Evolutionary conservation across 2,888 invertebrate species (phyloP), one percentile per base, ranked within the genome.

Genomic region (Antheraea assamensis): DNA sequence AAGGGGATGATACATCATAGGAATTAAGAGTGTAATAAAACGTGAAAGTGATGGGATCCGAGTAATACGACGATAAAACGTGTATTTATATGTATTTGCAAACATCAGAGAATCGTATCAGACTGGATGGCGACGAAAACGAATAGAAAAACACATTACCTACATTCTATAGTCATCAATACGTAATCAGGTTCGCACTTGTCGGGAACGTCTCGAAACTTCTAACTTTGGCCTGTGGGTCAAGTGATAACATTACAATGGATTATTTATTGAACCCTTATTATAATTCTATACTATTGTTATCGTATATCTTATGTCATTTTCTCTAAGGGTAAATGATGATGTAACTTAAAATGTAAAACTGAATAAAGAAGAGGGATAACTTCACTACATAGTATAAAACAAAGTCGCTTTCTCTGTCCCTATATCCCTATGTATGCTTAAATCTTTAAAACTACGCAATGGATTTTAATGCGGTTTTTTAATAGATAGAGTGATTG

Each of bases 131-230:
- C 85, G 82, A 74, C 84, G 72, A 31, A 52, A 74, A 74, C 73
- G 77, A 82, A 83, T 79, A 81, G 78, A 83, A 83, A 82, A 87
- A 82, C 80, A 82, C 80, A 80, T 86, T 82, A 82, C 81, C 79
- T 82, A 81, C 81, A 81, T 83, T 82, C 83, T 76, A 49, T 58
- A 75, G 78, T 81, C 82, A 81, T 87, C 84, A 87, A 86, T 86
- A 87, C 84, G 83, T 85, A 85, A 87, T 86, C 84, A 85, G 81
- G 83, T 83, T 83, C 82, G 76, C 82, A 84, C 83, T 85, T 84
- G 79, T 83, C 80, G 77, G 78, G 76, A 76, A 72, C 75, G 77
- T 80, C 79, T 76, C 76, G 78, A 82, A 82, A 81, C 78, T 80
- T 79, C 75, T 76, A 74, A 77, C 77, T 78, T 79, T 72, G 61